Conservation (phyloP, 2,113 vertebrate species). For the Terrapene triunguis region DNA sequence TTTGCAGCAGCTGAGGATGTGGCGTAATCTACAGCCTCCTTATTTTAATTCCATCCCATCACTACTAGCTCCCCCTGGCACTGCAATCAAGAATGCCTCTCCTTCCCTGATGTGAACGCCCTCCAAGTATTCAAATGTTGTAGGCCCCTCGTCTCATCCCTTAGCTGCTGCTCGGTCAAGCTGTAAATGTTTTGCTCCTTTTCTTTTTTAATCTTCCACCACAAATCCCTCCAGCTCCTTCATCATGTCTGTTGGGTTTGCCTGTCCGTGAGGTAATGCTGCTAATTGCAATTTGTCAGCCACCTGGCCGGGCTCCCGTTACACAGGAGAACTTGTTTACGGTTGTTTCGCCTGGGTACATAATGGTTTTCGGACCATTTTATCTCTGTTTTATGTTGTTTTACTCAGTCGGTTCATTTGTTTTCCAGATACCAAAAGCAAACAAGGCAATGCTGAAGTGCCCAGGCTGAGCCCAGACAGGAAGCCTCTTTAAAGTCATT, state of each 20-base stretch:
- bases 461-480: accelerated
- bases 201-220: accelerated
- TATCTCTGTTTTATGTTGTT: background rate
- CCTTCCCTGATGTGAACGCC: background rate
- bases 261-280: background rate
- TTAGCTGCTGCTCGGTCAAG: background rate
- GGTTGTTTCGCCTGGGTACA: background rate
- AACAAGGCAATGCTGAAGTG: accelerated
- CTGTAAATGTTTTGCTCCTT: accelerated
- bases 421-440: background rate
- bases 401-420: accelerated
- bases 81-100: background rate
- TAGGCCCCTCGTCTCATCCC: background rate
- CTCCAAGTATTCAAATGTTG: background rate
- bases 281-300: background rate
- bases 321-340: background rate
- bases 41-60: too few species aligned
- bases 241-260: background rate
- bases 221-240: background rate
- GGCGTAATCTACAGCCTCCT: too few species aligned
- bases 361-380: accelerated
- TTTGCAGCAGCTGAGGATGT: too few species aligned
- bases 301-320: accelerated
- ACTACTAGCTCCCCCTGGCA: too few species aligned
- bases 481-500: background rate